Conservation (phyloP, 2,797 vertebrate species). For the Dryobates pubescens region DNA sequence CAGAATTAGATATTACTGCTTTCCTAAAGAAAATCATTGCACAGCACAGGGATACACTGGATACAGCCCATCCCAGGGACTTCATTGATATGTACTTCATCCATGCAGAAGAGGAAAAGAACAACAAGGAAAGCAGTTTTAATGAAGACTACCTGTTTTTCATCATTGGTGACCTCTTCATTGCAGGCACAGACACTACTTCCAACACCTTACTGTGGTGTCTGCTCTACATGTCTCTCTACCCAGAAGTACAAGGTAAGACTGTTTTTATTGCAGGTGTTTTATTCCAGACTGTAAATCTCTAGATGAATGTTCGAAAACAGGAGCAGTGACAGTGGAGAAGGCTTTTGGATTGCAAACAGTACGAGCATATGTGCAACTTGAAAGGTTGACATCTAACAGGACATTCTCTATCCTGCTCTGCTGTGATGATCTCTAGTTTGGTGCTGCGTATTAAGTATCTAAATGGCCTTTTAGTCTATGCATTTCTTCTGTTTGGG, state of each 20-base stretch:
- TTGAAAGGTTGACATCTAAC: background rate
- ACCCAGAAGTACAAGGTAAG: constrained; percentile 91
- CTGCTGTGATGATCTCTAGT: background rate
- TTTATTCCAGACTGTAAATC: background rate
- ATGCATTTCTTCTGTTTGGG: background rate
- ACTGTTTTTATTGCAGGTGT: background rate
- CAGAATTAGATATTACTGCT: constrained; percentile 85
- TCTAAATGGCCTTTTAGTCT: background rate
- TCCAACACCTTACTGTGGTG: constrained; percentile 93
- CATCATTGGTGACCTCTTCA: constrained; percentile 93
- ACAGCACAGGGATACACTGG: constrained; percentile 84
- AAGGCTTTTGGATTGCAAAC: background rate
- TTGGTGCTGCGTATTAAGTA: background rate
- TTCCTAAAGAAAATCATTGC: constrained; percentile 92
- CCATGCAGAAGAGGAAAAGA: constrained; percentile 79
- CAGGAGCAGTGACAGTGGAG: background rate
- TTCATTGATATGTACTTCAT: constrained; percentile 95
- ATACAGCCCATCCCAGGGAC: constrained; percentile 86
- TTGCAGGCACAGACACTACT: constrained; percentile 96
- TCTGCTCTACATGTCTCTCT: constrained; percentile 89
- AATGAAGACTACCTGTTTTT: constrained; percentile 94
- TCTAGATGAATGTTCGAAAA: background rate
- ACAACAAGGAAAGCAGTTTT: constrained; percentile 82
- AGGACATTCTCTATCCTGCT: background rate
- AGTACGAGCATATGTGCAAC: accelerated